These are phyloP conservation scores for Montifringilla adamsi DNA, from an alignment of 2,113 vertebrate species.

Conservation along the genomic window DNA sequence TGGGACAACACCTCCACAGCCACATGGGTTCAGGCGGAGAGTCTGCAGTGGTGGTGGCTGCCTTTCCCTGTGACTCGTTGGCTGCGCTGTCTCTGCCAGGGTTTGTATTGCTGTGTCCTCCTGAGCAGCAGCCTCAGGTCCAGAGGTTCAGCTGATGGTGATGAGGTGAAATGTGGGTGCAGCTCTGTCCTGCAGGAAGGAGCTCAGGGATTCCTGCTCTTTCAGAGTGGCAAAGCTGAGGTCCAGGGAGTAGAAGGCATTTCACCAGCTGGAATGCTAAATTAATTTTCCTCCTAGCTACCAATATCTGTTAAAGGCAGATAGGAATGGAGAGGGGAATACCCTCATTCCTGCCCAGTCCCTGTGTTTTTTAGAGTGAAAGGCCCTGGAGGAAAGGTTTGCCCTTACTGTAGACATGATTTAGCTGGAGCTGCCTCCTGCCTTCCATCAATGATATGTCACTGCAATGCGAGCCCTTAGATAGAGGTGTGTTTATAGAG, in stretches of 20 bases:
- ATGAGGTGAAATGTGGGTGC: background rate
- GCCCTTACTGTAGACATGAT: background rate
- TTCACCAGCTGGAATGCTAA: background rate
- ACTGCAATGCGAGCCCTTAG: background rate
- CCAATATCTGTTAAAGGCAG: background rate
- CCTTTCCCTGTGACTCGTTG: background rate
- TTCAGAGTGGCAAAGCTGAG: background rate
- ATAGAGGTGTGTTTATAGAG: background rate
- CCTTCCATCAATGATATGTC: background rate
- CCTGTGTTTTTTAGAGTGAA: background rate
- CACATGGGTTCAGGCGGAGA: background rate
- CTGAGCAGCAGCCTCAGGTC: background rate
- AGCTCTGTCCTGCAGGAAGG: background rate
- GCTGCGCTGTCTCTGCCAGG: background rate
- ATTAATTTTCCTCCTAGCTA: background rate
- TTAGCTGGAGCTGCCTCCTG: slow-evolving; percentile 10
- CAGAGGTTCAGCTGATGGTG: background rate
- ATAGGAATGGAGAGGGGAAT: background rate
- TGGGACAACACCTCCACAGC: background rate
- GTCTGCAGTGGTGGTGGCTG: background rate
- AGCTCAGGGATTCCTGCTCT: background rate
- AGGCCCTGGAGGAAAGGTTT: background rate
- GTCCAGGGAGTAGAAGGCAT: background rate
- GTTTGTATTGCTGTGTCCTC: background rate
- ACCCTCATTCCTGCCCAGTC: background rate